These are phyloP conservation scores for Erebia epiphron DNA, from an alignment of 2,888 invertebrate species.

Conservation along the genomic window DNA sequence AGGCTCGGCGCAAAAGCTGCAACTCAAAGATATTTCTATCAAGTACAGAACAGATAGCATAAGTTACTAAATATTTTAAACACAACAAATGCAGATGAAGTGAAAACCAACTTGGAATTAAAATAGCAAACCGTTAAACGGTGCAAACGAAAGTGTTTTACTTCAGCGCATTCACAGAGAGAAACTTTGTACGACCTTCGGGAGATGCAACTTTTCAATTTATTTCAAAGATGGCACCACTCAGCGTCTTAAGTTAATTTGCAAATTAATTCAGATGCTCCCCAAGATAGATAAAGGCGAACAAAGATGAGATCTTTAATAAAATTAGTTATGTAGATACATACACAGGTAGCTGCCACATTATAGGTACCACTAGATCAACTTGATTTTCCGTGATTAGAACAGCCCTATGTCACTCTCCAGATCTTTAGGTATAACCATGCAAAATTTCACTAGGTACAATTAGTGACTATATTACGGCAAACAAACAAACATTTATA, in stretches of 20 bases:
- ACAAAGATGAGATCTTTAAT: slow-evolving; percentile 10
- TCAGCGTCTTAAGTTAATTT: slow-evolving; percentile 71
- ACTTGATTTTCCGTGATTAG: too few species aligned
- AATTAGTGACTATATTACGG: too few species aligned
- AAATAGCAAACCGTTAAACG: slow-evolving; percentile 44
- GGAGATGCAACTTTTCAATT: slow-evolving; percentile 74
- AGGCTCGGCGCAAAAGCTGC: too few species aligned
- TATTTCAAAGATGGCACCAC: slow-evolving; percentile 59
- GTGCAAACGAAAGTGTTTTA: slow-evolving; percentile 74
- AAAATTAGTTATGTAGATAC: not conserved
- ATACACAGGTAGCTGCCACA: not conserved
- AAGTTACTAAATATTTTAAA: slow-evolving; percentile 6
- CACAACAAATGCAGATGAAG: slow-evolving; percentile 29
- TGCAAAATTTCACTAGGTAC: too few species aligned
- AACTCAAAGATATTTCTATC: not conserved
- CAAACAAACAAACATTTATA: too few species aligned
- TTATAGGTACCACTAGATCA: not conserved
- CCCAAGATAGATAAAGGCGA: slow-evolving; percentile 26
- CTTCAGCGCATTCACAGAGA: slow-evolving; percentile 70
- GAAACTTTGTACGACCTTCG: slow-evolving; percentile 80
- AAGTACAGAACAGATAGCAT: not conserved
- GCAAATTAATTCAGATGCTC: slow-evolving; percentile 54
- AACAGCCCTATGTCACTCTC: too few species aligned
- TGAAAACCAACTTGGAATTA: slow-evolving; percentile 34
- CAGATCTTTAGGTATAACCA: too few species aligned